Percentiles rank a stretch among this genome's conserved stretches.
Evolutionary conservation across 2,113 vertebrate species (phyloP).

Genomic region (Pelvicachromis taeniatus): DNA sequence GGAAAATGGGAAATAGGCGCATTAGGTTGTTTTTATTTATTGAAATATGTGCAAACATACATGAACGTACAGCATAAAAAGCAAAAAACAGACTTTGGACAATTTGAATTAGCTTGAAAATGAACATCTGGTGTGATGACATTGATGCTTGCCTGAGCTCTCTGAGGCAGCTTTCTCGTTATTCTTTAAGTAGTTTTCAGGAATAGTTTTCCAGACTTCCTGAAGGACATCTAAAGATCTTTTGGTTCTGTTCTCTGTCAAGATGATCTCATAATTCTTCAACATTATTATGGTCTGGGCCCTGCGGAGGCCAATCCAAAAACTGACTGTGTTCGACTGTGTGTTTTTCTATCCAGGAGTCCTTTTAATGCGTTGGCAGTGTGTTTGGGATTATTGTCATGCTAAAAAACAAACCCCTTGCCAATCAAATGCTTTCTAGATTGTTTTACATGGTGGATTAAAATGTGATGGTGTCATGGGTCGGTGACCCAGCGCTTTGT

Average conservation of each 20-base stretch:
- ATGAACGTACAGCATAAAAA: not conserved
- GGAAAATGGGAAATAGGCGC: accelerated
- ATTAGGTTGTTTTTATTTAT: not conserved
- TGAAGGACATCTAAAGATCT: too few relatives aligned
- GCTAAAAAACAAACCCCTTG: too few relatives aligned
- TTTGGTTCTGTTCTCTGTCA: not conserved
- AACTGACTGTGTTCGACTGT: not conserved
- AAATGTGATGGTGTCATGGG: accelerated
- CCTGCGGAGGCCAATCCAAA: not conserved
- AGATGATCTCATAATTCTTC: not conserved
- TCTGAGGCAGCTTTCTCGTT: too few relatives aligned
- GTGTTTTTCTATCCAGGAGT: not conserved
- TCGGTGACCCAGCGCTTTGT: too few relatives aligned
- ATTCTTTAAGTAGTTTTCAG: too few relatives aligned
- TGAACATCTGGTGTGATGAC: not conserved
- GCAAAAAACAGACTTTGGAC: not conserved
- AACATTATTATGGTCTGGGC: not conserved
- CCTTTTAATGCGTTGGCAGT: not conserved
- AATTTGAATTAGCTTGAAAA: accelerated
- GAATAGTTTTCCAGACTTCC: too few relatives aligned
- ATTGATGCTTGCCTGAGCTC: accelerated
- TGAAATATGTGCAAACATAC: not conserved
- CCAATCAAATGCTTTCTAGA: too few relatives aligned
- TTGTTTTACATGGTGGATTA: not conserved
- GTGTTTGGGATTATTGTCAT: too few relatives aligned